A percentile compares a stretch with the other conserved stretches of the same genome.
phyloP scores from a whole-genome alignment of 1,140 invertebrate species.

The Conus betulinus region DNA sequence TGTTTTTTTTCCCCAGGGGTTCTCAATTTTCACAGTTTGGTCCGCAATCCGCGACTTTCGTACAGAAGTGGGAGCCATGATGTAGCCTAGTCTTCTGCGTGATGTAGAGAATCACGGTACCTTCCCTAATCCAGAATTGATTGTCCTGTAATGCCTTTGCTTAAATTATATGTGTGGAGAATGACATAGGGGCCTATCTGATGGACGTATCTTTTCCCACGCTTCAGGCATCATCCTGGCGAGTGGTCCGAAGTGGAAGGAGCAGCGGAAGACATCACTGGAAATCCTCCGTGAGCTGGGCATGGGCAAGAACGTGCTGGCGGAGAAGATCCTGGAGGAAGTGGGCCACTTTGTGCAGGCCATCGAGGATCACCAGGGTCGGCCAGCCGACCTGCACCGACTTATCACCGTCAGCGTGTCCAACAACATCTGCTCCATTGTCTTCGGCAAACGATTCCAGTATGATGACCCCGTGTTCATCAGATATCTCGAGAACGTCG shows the following conservation, averaged over 20 bases:
- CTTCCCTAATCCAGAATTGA: no score
- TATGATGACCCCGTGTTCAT: conserved; percentile 70
- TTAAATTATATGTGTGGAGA: no score
- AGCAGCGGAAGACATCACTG: conserved; percentile 92
- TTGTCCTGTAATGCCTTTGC: no score
- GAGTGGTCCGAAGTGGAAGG: conserved; percentile 92
- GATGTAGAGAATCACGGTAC: no score
- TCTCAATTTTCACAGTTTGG: no score
- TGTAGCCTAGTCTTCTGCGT: no score
- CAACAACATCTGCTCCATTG: conserved; percentile 42
- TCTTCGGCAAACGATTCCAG: conserved; percentile 55
- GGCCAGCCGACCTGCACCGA: conserved; percentile 9
- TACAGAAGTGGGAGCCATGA: no score
- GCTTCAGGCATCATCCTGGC: conserved; percentile 16
- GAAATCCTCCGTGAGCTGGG: conserved; percentile 91
- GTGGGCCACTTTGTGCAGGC: neutral
- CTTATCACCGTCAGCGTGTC: conserved; percentile 16
- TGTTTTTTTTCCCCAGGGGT: no score
- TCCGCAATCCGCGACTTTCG: no score
- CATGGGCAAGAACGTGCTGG: conserved; percentile 71
- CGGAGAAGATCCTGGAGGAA: conserved; percentile 46
- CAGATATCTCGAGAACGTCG: neutral
- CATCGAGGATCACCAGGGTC: conserved; percentile 16
- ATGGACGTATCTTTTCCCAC: no score
- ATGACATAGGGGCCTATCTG: no score